A percentile compares a stretch with the other conserved stretches of the same genome.
These are phyloP conservation scores for Anguilla megastoma DNA, from an alignment of 2,797 vertebrate species.

Conservation along the genomic window DNA sequence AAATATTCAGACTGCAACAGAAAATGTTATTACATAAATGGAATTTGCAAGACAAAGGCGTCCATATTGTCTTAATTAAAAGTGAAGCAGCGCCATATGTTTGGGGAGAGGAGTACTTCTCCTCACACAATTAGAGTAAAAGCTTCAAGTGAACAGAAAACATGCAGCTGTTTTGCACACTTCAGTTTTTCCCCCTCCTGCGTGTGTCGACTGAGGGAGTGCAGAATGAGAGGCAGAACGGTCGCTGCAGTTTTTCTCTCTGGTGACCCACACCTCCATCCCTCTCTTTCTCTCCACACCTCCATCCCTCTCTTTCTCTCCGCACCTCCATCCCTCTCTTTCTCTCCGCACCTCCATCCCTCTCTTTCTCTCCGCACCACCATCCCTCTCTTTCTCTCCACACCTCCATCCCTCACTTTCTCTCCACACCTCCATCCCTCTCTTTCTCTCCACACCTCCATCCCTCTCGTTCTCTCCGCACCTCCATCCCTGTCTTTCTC, in stretches of 20 bases:
- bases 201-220: constrained; percentile 13
- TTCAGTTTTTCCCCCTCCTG: constrained; percentile 57
- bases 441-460: neutral
- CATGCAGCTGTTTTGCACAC: constrained; percentile 51
- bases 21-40: constrained; percentile 80
- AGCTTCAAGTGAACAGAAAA: constrained; percentile 69
- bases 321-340: too few species aligned
- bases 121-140: constrained; percentile 75
- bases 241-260: neutral
- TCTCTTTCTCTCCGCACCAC: neutral
- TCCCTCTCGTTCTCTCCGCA: too few species aligned
- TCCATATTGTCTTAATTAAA: constrained; percentile 80
- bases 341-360: neutral
- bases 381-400: neutral
- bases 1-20: constrained; percentile 56
- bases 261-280: neutral
- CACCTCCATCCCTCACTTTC: too few species aligned
- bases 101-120: constrained; percentile 64
- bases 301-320: too few species aligned
- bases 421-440: too few species aligned
- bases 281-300: neutral
- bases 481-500: too few species aligned
- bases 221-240: neutral
- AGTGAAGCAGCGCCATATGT: constrained; percentile 74
- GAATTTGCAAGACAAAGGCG: constrained; percentile 76